Conservation (phyloP, 2,888 invertebrate species). For the Hirtodrosophila trivittata region DNA sequence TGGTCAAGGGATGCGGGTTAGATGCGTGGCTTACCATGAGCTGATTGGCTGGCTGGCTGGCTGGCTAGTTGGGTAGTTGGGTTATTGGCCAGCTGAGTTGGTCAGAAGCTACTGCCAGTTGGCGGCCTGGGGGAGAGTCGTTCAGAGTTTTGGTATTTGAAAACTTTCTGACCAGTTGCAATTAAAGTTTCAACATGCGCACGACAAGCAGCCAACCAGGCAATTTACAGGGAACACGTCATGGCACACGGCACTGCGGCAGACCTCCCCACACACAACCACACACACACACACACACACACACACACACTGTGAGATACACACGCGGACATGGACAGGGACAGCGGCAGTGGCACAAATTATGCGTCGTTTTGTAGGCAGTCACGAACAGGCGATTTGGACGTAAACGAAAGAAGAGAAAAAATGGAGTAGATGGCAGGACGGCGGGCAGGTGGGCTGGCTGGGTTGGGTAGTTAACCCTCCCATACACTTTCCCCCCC, state of each 20-base stretch:
- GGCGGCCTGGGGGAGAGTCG: slow-evolving; percentile 10
- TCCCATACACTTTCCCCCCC: too few species aligned
- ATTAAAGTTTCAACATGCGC: slow-evolving; percentile 64
- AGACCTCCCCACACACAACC: slow-evolving; percentile 38
- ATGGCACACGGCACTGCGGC: slow-evolving; percentile 67
- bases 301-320: slow-evolving; percentile 12
- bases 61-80: neutral
- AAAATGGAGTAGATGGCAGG: slow-evolving; percentile 29
- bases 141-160: slow-evolving; percentile 37
- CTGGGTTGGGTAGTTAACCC: too few species aligned
- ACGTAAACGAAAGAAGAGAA: slow-evolving; percentile 20
- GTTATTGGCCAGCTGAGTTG: slow-evolving; percentile 3
- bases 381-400: slow-evolving; percentile 73
- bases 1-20: slow-evolving; percentile 14
- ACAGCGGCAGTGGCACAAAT: slow-evolving; percentile 72
- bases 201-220: slow-evolving; percentile 34
- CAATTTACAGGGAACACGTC: slow-evolving; percentile 66
- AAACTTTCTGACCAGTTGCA: slow-evolving; percentile 79
- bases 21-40: neutral
- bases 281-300: slow-evolving; percentile 9
- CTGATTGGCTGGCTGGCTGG: slow-evolving; percentile 24
- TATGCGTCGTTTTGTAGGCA: slow-evolving; percentile 73
- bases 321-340: slow-evolving; percentile 40
- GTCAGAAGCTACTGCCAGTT: slow-evolving; percentile 13
- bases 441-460: slow-evolving; percentile 11